Base-by-base conservation (phyloP, 2,113 vertebrate genomes). In the Lates calcarifer region DNA sequence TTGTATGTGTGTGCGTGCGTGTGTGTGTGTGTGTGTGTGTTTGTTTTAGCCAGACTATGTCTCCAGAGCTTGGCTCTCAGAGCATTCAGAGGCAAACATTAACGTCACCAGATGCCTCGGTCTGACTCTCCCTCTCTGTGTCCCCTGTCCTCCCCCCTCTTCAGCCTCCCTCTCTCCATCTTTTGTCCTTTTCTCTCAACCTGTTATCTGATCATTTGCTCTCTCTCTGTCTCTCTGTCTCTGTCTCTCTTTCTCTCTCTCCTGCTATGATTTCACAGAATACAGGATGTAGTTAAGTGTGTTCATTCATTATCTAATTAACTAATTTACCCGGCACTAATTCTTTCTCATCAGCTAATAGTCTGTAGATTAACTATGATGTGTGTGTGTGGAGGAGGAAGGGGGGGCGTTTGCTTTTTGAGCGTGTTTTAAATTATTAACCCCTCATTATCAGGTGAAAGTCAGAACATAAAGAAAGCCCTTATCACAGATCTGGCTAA, bases 261-360 rank as follows among this genome's bases (percentile, higher is more conserved):
- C 70, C 39, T 37, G 47, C 61, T 75, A 77, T 72, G 71, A 87
- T 90, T 88, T 88, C 63, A 80, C 81, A 81, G 75, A 84, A 75
- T 72, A 78, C 88, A 89, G 82, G 81, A 89, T 90, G 77, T 80
- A 68, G 84, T 88, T 76, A 88, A 90, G 90, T 72, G 86, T 86
- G 81, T 89, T 89, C 83, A 77, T 86, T 91, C 85, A 88, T 92
- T 93, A 91, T 84, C 90, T 91, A 87, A 92, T 93, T 89, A 92
- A 87, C 85, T 83, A 58, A 90, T 91, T 92, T 86, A 90, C 77
- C 79, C 73, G 81, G 78, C 70, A 10, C 82, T 89, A 88, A 92
- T 93, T 91, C 83, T 82, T 89, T 79, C 83, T 91, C 88, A 91
- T 93, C 87, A 88, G 80, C 83, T 88, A 87, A 90, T 85, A 88